These are phyloP conservation scores for Petaurus breviceps DNA, from an alignment of 2,113 vertebrate genomes.

Conservation along the genomic window DNA sequence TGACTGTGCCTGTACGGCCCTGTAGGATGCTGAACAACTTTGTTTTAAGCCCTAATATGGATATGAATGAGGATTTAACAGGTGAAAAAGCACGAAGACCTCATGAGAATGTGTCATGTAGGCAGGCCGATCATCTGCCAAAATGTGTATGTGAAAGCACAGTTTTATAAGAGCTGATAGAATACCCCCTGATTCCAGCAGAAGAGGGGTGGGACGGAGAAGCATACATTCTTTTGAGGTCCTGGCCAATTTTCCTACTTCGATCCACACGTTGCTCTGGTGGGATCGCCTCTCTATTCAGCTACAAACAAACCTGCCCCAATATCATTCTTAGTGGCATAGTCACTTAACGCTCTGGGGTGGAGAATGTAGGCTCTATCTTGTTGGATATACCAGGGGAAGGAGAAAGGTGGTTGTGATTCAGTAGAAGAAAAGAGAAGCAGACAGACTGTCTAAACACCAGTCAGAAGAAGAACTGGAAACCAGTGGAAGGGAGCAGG, in stretches of 20 bases:
- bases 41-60: neutral
- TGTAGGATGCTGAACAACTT: conserved; percentile 60
- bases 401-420: neutral
- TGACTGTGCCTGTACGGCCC: conserved; percentile 10
- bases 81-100: conserved; percentile 25
- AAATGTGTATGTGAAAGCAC: neutral
- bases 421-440: neutral
- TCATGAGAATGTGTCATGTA: neutral
- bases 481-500: neutral
- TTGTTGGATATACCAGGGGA: neutral
- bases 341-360: no score
- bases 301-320: no score
- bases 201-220: no score
- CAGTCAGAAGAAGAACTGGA: neutral
- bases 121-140: neutral
- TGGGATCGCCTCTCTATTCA: no score
- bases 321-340: no score
- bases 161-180: neutral
- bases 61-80: conserved; percentile 72
- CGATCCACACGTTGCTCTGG: neutral
- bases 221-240: no score
- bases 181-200: no score
- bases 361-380: no score
- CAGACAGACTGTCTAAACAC: neutral
- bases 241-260: neutral